Evolutionary conservation across 2,888 invertebrate genomes (phyloP).

Genomic region (Isoperla grammatica): DNA sequence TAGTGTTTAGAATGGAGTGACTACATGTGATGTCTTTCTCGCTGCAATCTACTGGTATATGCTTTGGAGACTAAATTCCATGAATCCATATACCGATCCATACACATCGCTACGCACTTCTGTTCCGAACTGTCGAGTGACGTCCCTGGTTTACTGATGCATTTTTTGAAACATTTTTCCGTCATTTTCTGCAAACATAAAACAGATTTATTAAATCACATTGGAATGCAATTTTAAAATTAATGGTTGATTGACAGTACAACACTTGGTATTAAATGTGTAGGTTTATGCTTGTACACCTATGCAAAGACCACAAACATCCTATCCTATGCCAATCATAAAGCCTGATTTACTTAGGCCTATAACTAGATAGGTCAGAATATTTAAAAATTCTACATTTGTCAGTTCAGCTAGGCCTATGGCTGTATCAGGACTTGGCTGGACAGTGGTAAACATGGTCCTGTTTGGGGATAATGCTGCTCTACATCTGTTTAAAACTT

Average conservation of each 20-base stretch:
- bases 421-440: no score
- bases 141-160: slow-evolving; percentile 84
- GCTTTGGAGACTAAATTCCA: slow-evolving; percentile 90
- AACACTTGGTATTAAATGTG: no score
- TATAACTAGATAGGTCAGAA: neutral
- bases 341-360: no score
- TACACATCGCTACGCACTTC: slow-evolving; percentile 97
- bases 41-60: slow-evolving; percentile 77
- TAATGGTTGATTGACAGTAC: no score
- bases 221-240: neutral
- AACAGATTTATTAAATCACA: neutral
- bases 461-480: no score
- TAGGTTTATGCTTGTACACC: no score
- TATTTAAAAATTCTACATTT: no score
- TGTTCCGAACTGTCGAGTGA: slow-evolving; percentile 85
- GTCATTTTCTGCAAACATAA: slow-evolving; percentile 76
- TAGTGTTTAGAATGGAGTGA: slow-evolving; percentile 6
- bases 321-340: no score
- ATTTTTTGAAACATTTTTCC: slow-evolving; percentile 95
- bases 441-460: no score
- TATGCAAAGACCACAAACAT: no score
- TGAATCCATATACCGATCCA: slow-evolving; percentile 97
- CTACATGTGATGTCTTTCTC: slow-evolving; percentile 55
- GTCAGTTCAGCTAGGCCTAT: no score
- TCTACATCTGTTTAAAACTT: no score